phyloP scores from a whole-genome alignment of 92 coral and sea anemone species.

The Metridium senile region DNA sequence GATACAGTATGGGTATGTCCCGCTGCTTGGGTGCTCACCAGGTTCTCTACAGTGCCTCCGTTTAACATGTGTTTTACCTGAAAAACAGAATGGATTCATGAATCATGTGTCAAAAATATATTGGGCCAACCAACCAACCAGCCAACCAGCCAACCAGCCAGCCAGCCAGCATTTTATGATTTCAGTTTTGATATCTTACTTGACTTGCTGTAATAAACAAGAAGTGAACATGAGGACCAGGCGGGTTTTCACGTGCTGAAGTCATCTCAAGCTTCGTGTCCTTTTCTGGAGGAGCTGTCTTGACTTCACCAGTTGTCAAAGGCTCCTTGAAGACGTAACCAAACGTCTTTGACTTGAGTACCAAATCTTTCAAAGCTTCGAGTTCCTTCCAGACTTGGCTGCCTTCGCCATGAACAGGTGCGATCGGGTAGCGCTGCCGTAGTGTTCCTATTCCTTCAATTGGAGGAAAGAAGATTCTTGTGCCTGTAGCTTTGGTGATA shows the following conservation, averaged over 20 bases:
- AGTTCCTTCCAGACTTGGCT: conserved; percentile 83
- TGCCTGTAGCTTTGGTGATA: conserved; percentile 36
- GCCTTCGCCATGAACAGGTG: conserved; percentile 90
- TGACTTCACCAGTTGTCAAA: conserved; percentile 36
- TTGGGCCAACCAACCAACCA: not conserved
- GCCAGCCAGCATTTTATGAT: no score
- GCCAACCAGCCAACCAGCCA: no score
- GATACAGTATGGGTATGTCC: not conserved
- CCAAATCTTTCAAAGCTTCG: conserved; percentile 72
- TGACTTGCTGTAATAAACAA: conserved; percentile 35
- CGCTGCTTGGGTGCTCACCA: not conserved
- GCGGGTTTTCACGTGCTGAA: conserved; percentile 16
- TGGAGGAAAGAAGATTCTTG: conserved; percentile 58
- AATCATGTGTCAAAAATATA: not conserved
- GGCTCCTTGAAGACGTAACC: conserved; percentile 66
- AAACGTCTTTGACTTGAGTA: conserved; percentile 65
- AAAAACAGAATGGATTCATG: not conserved
- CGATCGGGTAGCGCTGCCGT: conserved; percentile 73
- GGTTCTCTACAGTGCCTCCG: not conserved
- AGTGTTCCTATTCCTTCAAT: conserved; percentile 48
- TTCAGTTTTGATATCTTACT: conserved; percentile 20
- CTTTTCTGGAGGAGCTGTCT: conserved; percentile 51
- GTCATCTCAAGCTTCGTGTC: conserved; percentile 42
- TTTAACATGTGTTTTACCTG: not conserved
- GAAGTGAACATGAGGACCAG: conserved; percentile 67